Evolutionary conservation across 2,113 vertebrate species (phyloP).

Genomic region (Falco punctatus): DNA sequence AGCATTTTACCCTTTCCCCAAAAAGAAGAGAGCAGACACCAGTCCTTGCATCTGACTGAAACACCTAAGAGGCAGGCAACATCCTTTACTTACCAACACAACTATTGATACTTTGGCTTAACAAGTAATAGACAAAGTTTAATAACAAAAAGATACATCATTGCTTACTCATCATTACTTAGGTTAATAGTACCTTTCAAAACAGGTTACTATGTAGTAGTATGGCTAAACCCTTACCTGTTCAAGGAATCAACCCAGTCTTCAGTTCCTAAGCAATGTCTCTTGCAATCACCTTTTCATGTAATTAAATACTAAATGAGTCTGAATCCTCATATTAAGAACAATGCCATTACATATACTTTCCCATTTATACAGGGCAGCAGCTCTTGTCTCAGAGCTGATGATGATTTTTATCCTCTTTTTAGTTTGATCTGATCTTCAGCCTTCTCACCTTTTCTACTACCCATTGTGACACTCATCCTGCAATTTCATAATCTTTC

Average conservation of each 20-base stretch:
- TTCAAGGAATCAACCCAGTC: neutral
- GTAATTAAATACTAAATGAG: neutral
- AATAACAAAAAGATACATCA: neutral
- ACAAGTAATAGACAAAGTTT: neutral
- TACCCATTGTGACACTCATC: neutral
- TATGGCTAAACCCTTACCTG: neutral
- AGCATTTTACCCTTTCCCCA: neutral
- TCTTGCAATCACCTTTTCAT: neutral
- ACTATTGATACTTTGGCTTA: neutral
- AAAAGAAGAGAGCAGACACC: neutral
- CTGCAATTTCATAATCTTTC: neutral
- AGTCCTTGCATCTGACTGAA: neutral
- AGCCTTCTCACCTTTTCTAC: neutral
- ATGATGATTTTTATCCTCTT: neutral
- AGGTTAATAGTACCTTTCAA: neutral
- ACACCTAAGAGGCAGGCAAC: neutral
- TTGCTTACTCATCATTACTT: neutral
- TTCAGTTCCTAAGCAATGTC: neutral
- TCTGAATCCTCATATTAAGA: neutral
- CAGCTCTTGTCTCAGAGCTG: neutral
- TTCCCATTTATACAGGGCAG: neutral
- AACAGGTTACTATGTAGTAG: neutral
- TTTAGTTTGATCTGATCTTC: neutral
- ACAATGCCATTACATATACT: neutral
- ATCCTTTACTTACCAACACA: neutral